Conservation (phyloP, 2,113 vertebrate genomes). For the Microcebus murinus region DNA sequence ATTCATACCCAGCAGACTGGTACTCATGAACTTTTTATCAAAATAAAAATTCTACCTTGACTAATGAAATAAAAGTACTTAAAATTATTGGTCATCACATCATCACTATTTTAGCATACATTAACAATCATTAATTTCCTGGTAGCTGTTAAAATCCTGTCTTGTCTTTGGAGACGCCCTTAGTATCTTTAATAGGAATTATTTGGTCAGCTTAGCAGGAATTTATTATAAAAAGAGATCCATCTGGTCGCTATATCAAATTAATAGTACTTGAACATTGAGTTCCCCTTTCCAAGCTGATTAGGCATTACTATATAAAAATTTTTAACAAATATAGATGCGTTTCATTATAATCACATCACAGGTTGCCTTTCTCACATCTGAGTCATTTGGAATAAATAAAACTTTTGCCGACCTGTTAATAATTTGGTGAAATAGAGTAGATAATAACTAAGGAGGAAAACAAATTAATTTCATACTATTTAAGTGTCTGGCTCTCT, state of each 20-base stretch:
- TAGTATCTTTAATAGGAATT: background rate
- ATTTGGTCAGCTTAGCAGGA: background rate
- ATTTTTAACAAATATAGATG: constrained; percentile 43
- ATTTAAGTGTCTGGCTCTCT: background rate
- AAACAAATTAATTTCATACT: background rate
- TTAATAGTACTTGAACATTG: constrained; percentile 58
- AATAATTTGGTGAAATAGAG: background rate
- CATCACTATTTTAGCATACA: constrained; percentile 13
- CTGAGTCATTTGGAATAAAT: background rate
- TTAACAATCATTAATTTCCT: constrained; percentile 39
- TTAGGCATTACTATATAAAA: constrained; percentile 41
- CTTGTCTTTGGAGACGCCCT: background rate
- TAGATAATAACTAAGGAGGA: background rate
- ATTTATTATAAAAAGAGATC: constrained; percentile 32
- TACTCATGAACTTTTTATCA: background rate
- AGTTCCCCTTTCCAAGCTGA: constrained; percentile 42
- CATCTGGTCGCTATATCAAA: background rate
- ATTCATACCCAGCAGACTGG: background rate
- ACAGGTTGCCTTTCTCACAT: background rate
- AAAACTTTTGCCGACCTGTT: background rate
- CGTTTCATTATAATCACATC: constrained; percentile 34
- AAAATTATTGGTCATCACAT: constrained; percentile 33
- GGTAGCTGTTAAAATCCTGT: background rate
- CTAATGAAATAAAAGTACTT: background rate
- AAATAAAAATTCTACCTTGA: background rate